Base-by-base conservation (phyloP, 2,113 vertebrate genomes). In the Gnathonemus echidnorhynchus region DNA sequence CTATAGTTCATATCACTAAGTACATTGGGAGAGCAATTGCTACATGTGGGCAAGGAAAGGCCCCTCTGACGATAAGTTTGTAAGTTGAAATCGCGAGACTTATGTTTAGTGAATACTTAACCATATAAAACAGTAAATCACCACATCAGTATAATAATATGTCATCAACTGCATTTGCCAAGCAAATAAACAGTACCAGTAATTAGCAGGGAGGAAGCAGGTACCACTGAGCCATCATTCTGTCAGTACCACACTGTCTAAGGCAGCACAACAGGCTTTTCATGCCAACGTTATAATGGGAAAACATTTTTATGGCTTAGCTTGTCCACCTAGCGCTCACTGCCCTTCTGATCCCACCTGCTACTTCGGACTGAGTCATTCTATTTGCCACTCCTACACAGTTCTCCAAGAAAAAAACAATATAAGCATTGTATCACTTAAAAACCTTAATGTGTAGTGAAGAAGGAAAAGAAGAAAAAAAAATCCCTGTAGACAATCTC, bases 331-430 rank as follows among this genome's bases (percentile, higher is more conserved):
- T 87, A 52, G 49, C 11, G 52, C 7, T 87, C n/a, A 87, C 86
- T 52, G 49, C 86, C 86, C 86, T 53, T 31, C n/a, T 87, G 49
- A 87, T 50, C 49, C 86, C 24, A 87, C 86, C 86, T 52, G 86
- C 27, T 24, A 87, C 49, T 87, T 52, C 11, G n/a, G 46, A 19
- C 49, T 87, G 48, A 52, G 86, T 87, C 86, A 87, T 53, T 53
- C 49, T 87, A 50, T 31, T 52, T 87, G 86, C n/a, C 48, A 87
- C 48, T 87, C 86, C 86, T 53, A 87, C 86, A 87, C 86, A 39
- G 46, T 87, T 31, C 49, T 87, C 5, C 46, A 87, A 19, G 49
- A 53, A 7, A 87, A 87, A 87, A 87, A 87, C 11, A 21, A 87
- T 52, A 46, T 48, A 53, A 53, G 24, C 48, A 52, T 24, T 31